Base-by-base conservation (phyloP, 2,797 vertebrate species). In the Macropodus opercularis region DNA sequence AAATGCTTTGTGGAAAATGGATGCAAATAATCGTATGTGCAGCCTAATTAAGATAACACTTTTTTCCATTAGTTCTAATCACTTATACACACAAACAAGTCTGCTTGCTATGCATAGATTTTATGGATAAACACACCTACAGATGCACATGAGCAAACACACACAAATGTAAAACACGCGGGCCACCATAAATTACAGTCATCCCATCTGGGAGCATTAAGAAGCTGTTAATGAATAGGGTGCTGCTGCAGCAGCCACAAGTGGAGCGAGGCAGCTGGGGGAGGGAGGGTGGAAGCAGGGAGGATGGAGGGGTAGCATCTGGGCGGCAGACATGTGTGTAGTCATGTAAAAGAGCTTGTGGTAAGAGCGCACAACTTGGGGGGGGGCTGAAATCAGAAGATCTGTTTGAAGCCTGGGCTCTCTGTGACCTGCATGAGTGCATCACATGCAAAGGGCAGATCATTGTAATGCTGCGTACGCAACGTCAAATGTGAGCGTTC, bases 151-250 rank as follows among this genome's bases (percentile, higher is more conserved):
- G 24, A 31, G 13, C 46, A 23, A 63, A 58, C 24, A 55, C 73
- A 70, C 74, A 76, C 70, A n/a, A n/a, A n/a, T n/a, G n/a, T n/a
- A n/a, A n/a, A n/a, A n/a, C n/a, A n/a, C n/a, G n/a, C n/a, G n/a
- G 65, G 79, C 69, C 84, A 79, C 72, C 75, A 68, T 89, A 86
- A 90, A 90, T 87, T 83, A 85, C 84, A 85, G 86, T 72, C 72
- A 31, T 79, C 83, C 90, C 91, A 92, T 91, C 89, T 91, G 90
- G 90, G 87, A 89, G 74, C 87, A 90, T 89, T 91, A 89, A 89
- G 85, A 90, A 85, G 87, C 84, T 90, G 87, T 90, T 91, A 91
- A 91, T 92, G 91, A 91, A 91, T 90, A 85, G 87, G 83, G 81
- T 78, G 78, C 77, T 68, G 81, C 75, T 83, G 73, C 77, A 49